A percentile compares a stretch with the other conserved stretches of the same genome.
phyloP scores from a whole-genome alignment of 2,888 invertebrate species.

The Drosophila setosimentum region DNA sequence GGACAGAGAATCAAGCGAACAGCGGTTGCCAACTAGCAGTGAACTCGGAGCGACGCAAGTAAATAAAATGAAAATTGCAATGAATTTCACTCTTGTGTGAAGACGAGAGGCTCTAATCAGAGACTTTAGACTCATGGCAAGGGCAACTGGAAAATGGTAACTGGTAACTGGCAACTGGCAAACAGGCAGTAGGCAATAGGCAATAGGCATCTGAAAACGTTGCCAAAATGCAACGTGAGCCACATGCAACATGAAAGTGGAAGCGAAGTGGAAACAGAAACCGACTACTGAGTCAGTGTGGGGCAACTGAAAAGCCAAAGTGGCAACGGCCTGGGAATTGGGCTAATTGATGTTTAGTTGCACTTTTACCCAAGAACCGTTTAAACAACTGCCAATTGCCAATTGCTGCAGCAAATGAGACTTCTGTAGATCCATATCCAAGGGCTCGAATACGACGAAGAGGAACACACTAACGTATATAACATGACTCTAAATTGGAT shows the following conservation, averaged over 20 bases:
- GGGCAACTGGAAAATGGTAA: constrained; percentile 58
- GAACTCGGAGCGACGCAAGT: constrained; percentile 39
- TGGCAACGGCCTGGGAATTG: constrained; percentile 82
- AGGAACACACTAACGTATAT: constrained; percentile 37
- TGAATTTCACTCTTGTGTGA: constrained; percentile 78
- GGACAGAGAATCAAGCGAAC: constrained; percentile 34
- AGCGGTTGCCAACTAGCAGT: constrained; percentile 5
- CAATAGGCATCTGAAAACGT: constrained; percentile 46
- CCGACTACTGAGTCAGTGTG: constrained; percentile 41
- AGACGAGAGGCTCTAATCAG: constrained; percentile 75
- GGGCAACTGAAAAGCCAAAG: constrained; percentile 43
- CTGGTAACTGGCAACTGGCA: constrained; percentile 11
- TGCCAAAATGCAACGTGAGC: constrained; percentile 74
- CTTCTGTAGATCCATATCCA: constrained; percentile 52
- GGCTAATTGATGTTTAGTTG: constrained; percentile 85
- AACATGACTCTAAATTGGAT: constrained; percentile 45
- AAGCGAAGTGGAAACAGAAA: constrained; percentile 63
- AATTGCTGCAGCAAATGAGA: constrained; percentile 39
- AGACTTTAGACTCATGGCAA: constrained; percentile 51
- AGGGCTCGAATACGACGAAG: constrained; percentile 13
- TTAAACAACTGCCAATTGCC: constrained; percentile 63
- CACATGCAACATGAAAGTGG: constrained; percentile 77
- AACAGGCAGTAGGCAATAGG: constrained; percentile 23
- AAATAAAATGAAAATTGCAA: constrained; percentile 78
- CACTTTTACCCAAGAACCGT: constrained; percentile 84